Conservation (phyloP, 1,140 invertebrate genomes). For the Formica selysi region DNA sequence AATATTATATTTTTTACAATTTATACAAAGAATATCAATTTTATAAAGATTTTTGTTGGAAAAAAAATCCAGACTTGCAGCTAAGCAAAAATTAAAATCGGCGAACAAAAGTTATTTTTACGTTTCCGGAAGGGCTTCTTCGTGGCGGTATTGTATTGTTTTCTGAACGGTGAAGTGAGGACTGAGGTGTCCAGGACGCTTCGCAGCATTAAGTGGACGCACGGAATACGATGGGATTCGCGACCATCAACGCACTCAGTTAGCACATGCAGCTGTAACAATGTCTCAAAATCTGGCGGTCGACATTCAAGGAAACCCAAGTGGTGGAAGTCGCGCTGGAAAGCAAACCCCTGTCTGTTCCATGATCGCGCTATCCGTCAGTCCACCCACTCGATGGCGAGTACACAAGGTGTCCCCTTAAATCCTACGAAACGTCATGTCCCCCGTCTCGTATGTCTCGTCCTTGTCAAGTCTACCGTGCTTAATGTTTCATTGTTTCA, state of each 20-base stretch:
- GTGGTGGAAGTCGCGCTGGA: conserved; percentile 76
- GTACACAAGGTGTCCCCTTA: conserved; percentile 82
- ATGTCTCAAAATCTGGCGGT: conserved; percentile 63
- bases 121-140: conserved; percentile 88
- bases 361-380: conserved; percentile 70
- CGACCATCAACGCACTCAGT: conserved; percentile 76
- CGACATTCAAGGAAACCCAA: conserved; percentile 42
- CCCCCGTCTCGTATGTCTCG: not conserved
- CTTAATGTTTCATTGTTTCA: not conserved
- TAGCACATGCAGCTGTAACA: conserved; percentile 80
- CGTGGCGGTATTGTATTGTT: conserved; percentile 90
- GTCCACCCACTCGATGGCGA: conserved; percentile 83
- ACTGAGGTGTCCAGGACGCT: conserved; percentile 84
- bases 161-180: conserved; percentile 90
- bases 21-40: not conserved
- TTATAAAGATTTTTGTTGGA: not conserved
- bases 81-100: not conserved
- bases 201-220: conserved; percentile 76
- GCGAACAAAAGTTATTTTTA: not conserved
- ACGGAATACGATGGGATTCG: conserved; percentile 58
- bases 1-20: not conserved
- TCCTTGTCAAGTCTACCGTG: not conserved
- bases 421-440: conserved; percentile 62
- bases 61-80: not conserved
- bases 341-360: conserved; percentile 56